Conservation (phyloP, 1,140 invertebrate genomes). For the Apis mellifera region DNA sequence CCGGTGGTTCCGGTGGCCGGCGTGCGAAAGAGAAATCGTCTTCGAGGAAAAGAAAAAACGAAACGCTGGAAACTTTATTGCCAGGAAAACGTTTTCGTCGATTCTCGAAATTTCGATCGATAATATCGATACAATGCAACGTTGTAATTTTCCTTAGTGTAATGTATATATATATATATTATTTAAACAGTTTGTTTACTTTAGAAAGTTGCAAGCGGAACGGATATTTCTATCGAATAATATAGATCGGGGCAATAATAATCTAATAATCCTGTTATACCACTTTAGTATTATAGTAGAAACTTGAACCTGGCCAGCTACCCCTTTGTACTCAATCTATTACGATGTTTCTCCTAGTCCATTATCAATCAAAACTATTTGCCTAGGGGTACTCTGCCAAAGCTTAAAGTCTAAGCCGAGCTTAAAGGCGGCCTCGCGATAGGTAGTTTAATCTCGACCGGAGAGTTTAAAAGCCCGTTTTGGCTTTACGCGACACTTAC, state of each 20-base stretch:
- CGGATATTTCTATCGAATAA: neutral
- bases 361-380: slow-evolving; percentile 47
- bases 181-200: neutral
- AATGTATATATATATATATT: no score
- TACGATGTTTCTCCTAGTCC: slow-evolving; percentile 38
- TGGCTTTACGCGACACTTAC: slow-evolving; percentile 14
- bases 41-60: slow-evolving; percentile 13
- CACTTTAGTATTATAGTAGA: slow-evolving; percentile 38
- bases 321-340: slow-evolving; percentile 53
- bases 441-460: slow-evolving; percentile 48
- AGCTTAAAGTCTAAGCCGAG: slow-evolving; percentile 54
- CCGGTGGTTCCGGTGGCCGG: slow-evolving; percentile 27
- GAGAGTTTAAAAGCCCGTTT: slow-evolving; percentile 38
- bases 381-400: slow-evolving; percentile 25
- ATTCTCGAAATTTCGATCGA: slow-evolving; percentile 9
- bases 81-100: slow-evolving; percentile 27
- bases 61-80: slow-evolving; percentile 48
- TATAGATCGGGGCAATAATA: neutral
- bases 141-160: neutral
- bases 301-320: slow-evolving; percentile 9
- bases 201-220: neutral
- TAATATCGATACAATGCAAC: neutral
- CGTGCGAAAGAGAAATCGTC: slow-evolving; percentile 57
- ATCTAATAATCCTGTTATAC: slow-evolving; percentile 25
- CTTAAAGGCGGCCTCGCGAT: slow-evolving; percentile 42